phyloP scores from a whole-genome alignment of 2,113 vertebrate genomes.

The Suricata suricatta region DNA sequence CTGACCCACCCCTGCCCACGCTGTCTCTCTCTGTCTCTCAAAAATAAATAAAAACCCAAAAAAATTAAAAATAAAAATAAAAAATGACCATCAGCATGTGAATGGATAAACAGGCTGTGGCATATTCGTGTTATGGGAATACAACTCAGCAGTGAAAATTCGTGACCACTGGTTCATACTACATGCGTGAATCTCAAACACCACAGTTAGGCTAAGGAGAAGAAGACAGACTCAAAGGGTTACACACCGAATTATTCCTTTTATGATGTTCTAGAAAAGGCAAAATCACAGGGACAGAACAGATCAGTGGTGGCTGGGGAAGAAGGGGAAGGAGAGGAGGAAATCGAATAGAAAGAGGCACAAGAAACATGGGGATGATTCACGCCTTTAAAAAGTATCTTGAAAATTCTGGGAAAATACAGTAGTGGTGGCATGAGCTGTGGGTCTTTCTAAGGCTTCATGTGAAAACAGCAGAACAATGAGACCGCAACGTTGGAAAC shows the following conservation, averaged over 20 bases:
- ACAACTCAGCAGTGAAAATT: not conserved
- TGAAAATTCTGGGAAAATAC: not conserved
- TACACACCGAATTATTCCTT: not conserved
- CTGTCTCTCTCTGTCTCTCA: no score
- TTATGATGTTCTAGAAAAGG: not conserved
- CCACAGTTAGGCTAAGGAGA: not conserved
- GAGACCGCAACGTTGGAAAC: not conserved
- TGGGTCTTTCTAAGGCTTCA: not conserved
- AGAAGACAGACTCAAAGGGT: not conserved
- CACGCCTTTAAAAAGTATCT: not conserved
- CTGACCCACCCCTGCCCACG: no score
- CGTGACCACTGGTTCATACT: not conserved
- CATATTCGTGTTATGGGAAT: not conserved
- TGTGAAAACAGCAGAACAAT: not conserved
- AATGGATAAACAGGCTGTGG: not conserved
- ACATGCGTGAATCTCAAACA: not conserved
- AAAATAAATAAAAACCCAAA: no score
- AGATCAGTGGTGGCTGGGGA: not conserved
- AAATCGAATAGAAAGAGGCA: not conserved
- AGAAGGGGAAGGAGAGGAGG: not conserved
- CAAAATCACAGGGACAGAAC: not conserved
- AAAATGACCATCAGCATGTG: not conserved
- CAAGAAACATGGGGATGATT: not conserved
- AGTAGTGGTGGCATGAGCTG: not conserved
- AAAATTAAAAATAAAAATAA: no score